Base-by-base conservation (phyloP, 2,888 invertebrate genomes). In the Papilio protenor region DNA sequence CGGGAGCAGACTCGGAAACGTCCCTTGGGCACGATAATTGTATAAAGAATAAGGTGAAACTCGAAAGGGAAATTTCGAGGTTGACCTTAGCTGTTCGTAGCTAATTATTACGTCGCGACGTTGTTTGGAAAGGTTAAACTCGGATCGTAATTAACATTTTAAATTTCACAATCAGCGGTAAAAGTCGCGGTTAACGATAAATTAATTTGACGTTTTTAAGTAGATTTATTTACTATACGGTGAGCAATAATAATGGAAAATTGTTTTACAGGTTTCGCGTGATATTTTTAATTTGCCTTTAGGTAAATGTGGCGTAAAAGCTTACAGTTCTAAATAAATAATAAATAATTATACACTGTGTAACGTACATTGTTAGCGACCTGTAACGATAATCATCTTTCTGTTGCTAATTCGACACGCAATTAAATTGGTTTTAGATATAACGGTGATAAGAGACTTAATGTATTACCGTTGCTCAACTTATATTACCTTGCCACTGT, bases 11-110 rank as follows among this genome's bases (percentile, higher is more conserved):
- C 72, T 74, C 75, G 81, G 80, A 78, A 81, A 80, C 80, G 77
- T 80, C 81, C 80, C 80, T 21, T 69, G 80, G 77, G 81, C 61
- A 74, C 79, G 78, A 81, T 82, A 81, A 81, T 76, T 79, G 77
- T 79, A 70, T 75, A 77, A 77, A 79, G 78, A 79, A 80, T 77
- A 79, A 81, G 79, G 66, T 78, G 79, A 79, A 80, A 79, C 77
- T 79, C 77, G 78, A 77, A 80, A 73, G 52, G 81, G 76, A 79
- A 78, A 80, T 79, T 78, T 81, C 66, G 75, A 79, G 78, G 80
- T 80, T 80, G 80, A 79, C 77, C 78, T 79, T 78, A 76, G 72
- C 77, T 72, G 73, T 73, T 79, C 73, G 70, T 73, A 76, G 73
- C 59, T 76, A 78, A 79, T 79, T 79, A 76, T 76, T 49, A 76